phyloP scores from a whole-genome alignment of 2,888 invertebrate species.

The Crocallis elinguaria region DNA sequence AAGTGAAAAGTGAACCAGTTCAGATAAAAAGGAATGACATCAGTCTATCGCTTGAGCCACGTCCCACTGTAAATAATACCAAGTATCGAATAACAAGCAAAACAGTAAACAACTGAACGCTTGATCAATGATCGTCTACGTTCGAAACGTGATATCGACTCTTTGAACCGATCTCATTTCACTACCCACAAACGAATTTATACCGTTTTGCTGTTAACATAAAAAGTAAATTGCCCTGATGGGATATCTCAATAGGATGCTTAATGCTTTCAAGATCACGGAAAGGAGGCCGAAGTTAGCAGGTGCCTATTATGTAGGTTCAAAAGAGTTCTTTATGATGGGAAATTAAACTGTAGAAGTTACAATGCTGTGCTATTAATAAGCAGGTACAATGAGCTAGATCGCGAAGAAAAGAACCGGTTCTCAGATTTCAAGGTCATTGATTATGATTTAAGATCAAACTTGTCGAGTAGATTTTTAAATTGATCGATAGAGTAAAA shows the following conservation, averaged over 20 bases:
- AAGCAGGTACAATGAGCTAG: constrained; percentile 7
- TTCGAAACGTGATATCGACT: constrained; percentile 25
- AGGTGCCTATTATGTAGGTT: constrained; percentile 27
- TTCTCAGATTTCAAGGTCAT: constrained; percentile 20
- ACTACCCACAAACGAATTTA: constrained; percentile 8
- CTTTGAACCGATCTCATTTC: constrained; percentile 26
- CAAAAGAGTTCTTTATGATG: constrained; percentile 22
- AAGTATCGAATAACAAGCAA: constrained; percentile 27
- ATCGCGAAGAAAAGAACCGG: constrained; percentile 18
- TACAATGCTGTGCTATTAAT: constrained; percentile 20
- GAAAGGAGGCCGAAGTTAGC: constrained; percentile 35
- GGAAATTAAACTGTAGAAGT: constrained; percentile 17
- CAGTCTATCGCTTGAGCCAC: constrained; percentile 18
- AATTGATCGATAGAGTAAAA: neutral
- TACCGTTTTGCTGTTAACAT: constrained; percentile 8
- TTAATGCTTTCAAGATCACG: constrained; percentile 29
- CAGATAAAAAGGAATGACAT: constrained; percentile 1
- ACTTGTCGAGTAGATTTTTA: neutral
- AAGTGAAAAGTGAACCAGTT: constrained; percentile 12
- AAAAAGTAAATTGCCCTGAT: constrained; percentile 1
- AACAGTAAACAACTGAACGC: constrained; percentile 28
- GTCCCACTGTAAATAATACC: constrained; percentile 18
- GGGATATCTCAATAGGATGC: constrained; percentile 6
- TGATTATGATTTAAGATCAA: neutral
- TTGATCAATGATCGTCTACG: constrained; percentile 30